Conservation (phyloP, 2,797 vertebrate genomes). For the Lepilemur ruficaudatus region DNA sequence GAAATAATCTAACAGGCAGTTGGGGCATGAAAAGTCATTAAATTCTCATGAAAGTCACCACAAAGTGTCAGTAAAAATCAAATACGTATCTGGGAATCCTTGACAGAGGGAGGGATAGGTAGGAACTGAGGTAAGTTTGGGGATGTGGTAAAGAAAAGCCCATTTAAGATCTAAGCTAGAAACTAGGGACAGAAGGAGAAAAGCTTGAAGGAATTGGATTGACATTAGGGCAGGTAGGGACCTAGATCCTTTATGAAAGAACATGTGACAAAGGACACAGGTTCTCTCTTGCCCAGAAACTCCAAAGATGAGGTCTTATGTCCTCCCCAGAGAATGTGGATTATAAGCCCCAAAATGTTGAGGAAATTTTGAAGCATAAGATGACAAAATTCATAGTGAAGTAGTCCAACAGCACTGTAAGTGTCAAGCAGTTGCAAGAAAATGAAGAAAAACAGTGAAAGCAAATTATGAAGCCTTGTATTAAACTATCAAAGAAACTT, state of each 20-base stretch:
- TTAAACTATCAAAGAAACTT: neutral
- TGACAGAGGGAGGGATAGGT: neutral
- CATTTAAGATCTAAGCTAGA: neutral
- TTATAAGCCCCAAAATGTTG: neutral
- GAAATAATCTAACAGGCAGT: constrained; percentile 20
- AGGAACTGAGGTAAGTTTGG: neutral
- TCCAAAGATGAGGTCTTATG: neutral
- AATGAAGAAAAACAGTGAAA: constrained; percentile 10
- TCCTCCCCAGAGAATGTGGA: neutral
- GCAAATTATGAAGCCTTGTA: neutral
- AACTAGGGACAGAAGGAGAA: neutral
- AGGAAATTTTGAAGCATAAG: neutral
- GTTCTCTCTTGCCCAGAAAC: neutral
- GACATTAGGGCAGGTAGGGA: neutral
- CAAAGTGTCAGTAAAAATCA: constrained; percentile 30
- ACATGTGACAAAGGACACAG: neutral
- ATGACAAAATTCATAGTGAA: neutral
- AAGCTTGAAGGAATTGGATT: neutral
- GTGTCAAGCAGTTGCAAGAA: neutral
- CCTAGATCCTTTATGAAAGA: neutral
- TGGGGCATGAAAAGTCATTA: constrained; percentile 2
- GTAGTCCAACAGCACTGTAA: neutral
- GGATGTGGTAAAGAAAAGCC: neutral
- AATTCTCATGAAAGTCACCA: neutral
- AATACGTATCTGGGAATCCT: neutral